These are phyloP conservation scores for Ranitomeya variabilis DNA, from an alignment of 2,113 vertebrate genomes.

Conservation along the genomic window DNA sequence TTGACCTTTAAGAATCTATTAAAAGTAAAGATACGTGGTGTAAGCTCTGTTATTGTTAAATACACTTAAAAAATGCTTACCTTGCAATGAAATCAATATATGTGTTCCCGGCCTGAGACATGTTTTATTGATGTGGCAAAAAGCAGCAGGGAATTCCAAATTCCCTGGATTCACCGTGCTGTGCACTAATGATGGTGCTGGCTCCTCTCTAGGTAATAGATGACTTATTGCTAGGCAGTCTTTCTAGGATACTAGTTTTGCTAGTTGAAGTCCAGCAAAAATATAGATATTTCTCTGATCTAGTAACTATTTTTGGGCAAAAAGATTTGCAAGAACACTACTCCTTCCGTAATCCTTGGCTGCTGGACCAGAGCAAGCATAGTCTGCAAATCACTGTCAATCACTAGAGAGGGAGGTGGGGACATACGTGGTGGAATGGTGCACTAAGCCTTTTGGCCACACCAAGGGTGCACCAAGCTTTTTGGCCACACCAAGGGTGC, in stretches of 20 bases:
- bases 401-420: no score
- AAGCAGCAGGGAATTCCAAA: background rate
- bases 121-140: constrained; percentile 6
- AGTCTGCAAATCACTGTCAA: no score
- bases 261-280: background rate
- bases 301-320: background rate
- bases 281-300: background rate
- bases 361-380: no score
- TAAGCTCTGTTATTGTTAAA: constrained; percentile 3
- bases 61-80: constrained; percentile 1
- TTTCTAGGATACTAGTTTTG: background rate
- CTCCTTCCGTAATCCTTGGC: no score
- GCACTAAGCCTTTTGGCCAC: no score
- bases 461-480: no score
- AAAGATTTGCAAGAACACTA: no score
- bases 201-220: background rate
- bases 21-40: background rate
- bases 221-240: background rate
- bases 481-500: no score
- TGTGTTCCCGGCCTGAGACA: background rate
- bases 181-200: background rate
- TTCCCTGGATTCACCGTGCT: background rate
- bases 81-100: background rate
- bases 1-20: constrained; percentile 22
- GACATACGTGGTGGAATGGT: no score